These are phyloP conservation scores for Pseudochaenichthys georgianus DNA, from an alignment of 2,797 vertebrate species.

Conservation along the genomic window DNA sequence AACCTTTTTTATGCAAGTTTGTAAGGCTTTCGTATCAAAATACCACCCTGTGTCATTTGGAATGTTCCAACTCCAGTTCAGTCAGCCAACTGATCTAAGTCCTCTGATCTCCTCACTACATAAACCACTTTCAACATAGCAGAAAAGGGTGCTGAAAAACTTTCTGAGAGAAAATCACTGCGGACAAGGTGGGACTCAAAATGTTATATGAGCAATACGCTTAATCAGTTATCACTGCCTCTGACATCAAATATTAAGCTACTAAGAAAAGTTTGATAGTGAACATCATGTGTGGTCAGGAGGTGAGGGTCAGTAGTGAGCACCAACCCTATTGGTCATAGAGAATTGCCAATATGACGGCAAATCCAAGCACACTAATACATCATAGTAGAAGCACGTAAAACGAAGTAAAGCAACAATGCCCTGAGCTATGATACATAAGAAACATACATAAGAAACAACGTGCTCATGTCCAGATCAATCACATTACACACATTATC, in stretches of 20 bases:
- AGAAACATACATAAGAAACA: conserved; percentile 1
- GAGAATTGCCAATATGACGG: background rate
- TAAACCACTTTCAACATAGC: background rate
- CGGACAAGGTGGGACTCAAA: background rate
- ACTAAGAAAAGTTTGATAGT: background rate
- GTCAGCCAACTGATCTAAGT: background rate
- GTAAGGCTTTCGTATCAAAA: background rate
- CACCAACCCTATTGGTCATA: no score
- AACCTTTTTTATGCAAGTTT: background rate
- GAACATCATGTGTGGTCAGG: background rate
- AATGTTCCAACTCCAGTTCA: background rate
- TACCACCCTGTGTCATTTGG: background rate
- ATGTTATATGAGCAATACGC: background rate
- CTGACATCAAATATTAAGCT: background rate
- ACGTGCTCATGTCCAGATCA: background rate
- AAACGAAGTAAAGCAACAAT: background rate
- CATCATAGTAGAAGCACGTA: no score
- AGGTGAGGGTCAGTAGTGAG: background rate
- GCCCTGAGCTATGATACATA: no score
- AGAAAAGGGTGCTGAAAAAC: background rate
- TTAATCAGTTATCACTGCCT: background rate
- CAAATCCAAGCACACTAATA: background rate
- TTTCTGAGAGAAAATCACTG: background rate
- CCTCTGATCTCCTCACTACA: background rate
- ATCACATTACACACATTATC: background rate